These are phyloP conservation scores for Rhadina sibilatrix DNA, from an alignment of 2,113 vertebrate genomes.

Conservation along the genomic window DNA sequence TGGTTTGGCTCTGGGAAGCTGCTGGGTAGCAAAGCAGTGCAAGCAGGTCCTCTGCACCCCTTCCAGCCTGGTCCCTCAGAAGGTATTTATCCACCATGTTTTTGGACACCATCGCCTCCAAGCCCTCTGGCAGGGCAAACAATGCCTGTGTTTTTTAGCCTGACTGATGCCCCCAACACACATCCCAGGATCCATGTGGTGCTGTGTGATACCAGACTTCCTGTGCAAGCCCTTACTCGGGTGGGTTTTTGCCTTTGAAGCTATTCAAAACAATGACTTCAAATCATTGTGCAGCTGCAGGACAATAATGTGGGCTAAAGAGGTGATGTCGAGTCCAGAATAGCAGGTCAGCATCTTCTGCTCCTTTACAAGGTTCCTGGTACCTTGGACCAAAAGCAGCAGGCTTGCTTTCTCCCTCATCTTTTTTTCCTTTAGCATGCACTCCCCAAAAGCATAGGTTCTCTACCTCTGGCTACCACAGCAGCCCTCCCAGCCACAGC, in stretches of 20 bases:
- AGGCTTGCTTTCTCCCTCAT: not conserved
- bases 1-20: not conserved
- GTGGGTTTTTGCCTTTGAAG: not conserved
- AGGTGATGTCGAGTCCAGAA: not conserved
- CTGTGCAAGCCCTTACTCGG: fast-evolving
- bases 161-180: not conserved
- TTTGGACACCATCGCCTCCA: not conserved
- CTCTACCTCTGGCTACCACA: not conserved
- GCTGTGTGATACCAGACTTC: not conserved
- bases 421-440: not conserved
- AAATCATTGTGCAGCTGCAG: not conserved
- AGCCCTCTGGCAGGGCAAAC: not conserved
- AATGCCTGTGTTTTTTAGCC: fast-evolving
- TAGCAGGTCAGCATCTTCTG: not conserved
- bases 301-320: not conserved
- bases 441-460: fast-evolving
- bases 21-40: not conserved
- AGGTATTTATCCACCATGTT: not conserved
- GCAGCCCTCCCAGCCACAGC: not conserved
- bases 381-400: not conserved
- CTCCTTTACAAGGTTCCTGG: not conserved
- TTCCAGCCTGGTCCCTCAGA: not conserved
- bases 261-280: not conserved
- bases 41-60: not conserved
- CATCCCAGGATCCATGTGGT: not conserved